These are phyloP conservation scores for Apeltes quadracus DNA, from an alignment of 2,113 vertebrate genomes.

Conservation along the genomic window DNA sequence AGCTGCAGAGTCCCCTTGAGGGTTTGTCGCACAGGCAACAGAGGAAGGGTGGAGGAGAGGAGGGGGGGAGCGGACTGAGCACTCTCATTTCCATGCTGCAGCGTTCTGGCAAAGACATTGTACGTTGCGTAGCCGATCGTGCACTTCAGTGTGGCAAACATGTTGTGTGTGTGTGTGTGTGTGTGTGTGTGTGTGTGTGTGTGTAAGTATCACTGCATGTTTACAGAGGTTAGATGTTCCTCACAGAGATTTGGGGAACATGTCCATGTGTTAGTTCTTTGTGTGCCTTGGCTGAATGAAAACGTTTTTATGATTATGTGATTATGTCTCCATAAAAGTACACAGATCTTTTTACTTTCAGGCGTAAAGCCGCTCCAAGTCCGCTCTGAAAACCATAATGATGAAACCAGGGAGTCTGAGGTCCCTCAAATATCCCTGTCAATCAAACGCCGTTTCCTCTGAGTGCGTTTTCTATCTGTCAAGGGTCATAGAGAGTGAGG, in stretches of 20 bases:
- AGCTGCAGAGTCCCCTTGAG: constrained; percentile 80
- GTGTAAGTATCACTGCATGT: constrained; percentile 38
- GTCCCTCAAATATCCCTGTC: constrained; percentile 79
- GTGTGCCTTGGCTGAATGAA: not conserved
- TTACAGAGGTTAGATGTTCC: constrained; percentile 21
- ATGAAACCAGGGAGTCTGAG: constrained; percentile 60
- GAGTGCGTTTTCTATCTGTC: constrained; percentile 84
- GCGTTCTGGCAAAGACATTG: constrained; percentile 73
- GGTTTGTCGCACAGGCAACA: constrained; percentile 77
- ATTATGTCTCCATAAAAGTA: constrained; percentile 33
- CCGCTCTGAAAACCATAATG: constrained; percentile 44
- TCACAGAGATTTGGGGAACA: constrained; percentile 28
- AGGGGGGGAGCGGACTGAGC: constrained; percentile 33
- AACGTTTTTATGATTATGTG: not conserved
- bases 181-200: constrained; percentile 26
- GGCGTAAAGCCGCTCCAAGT: constrained; percentile 27
- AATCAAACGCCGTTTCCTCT: constrained; percentile 81
- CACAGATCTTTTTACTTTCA: not conserved
- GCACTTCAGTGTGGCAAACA: constrained; percentile 52
- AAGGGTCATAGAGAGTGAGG: constrained; percentile 81
- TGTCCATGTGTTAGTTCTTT: constrained; percentile 13
- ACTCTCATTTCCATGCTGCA: constrained; percentile 69
- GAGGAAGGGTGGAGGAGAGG: constrained; percentile 52
- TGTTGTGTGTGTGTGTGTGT: constrained; percentile 24
- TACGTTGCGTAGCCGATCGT: constrained; percentile 57